These are phyloP conservation scores for Notiomystis cincta DNA, from an alignment of 2,113 vertebrate genomes.

Conservation along the genomic window DNA sequence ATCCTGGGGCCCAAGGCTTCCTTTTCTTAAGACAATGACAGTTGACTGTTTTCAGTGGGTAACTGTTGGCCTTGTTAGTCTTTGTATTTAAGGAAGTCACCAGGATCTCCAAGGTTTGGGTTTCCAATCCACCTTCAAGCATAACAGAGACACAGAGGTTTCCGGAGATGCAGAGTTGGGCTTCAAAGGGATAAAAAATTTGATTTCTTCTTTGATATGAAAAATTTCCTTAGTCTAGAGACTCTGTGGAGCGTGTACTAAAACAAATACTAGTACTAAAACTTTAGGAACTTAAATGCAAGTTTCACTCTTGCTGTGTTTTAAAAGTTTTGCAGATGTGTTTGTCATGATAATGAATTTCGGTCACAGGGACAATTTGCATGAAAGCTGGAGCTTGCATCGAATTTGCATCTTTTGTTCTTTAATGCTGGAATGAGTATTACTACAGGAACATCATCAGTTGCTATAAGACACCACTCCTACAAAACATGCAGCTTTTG, in stretches of 20 bases:
- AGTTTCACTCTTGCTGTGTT: neutral
- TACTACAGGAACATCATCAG: neutral
- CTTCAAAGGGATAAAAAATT: neutral
- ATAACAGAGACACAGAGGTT: neutral
- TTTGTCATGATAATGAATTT: constrained; percentile 5
- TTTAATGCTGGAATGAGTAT: neutral
- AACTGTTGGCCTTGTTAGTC: neutral
- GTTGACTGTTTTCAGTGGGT: neutral
- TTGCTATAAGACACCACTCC: neutral
- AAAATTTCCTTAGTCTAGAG: neutral
- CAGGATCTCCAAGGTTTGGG: neutral
- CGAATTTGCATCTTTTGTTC: neutral
- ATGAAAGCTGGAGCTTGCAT: neutral
- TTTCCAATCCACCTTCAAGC: neutral
- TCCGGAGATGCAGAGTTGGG: neutral
- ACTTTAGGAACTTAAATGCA: neutral
- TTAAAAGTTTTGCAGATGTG: neutral
- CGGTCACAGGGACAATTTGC: neutral
- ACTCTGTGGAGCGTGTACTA: neutral
- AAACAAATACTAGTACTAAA: neutral
- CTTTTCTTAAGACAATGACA: neutral
- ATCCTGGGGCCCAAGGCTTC: neutral
- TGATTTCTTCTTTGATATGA: neutral
- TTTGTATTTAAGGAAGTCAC: neutral
- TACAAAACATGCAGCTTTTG: neutral